Conservation (phyloP, 35 echinoderm and acorn worm genomes). For the Ophiothrix spiculata region DNA sequence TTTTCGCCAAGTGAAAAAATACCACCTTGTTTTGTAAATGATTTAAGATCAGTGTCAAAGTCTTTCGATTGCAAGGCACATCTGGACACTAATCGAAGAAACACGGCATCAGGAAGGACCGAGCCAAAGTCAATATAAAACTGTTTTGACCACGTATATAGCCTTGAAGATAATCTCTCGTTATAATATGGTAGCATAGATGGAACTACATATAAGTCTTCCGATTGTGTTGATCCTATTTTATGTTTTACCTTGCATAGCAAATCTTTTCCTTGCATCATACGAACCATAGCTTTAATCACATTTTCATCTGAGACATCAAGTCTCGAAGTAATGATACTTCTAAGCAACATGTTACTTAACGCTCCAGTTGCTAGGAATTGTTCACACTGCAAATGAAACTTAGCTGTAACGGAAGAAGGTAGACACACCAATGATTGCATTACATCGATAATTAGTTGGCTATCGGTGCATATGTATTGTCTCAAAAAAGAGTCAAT, state of each 20-base stretch:
- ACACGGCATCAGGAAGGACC: neutral
- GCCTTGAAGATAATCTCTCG: neutral
- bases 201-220: neutral
- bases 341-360: neutral
- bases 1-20: neutral
- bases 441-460: neutral
- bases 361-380: neutral
- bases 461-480: neutral
- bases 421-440: neutral
- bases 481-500: neutral
- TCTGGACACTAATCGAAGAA: neutral
- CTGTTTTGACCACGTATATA: neutral
- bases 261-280: neutral
- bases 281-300: neutral
- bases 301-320: neutral
- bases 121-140: neutral
- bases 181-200: neutral
- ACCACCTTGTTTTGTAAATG: neutral
- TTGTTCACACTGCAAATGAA: neutral
- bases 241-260: neutral
- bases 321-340: neutral
- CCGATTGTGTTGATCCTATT: neutral
- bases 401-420: neutral
- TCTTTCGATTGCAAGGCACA: neutral
- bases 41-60: neutral